phyloP scores from a whole-genome alignment of 2,113 vertebrate species.

The Carassius auratus region DNA sequence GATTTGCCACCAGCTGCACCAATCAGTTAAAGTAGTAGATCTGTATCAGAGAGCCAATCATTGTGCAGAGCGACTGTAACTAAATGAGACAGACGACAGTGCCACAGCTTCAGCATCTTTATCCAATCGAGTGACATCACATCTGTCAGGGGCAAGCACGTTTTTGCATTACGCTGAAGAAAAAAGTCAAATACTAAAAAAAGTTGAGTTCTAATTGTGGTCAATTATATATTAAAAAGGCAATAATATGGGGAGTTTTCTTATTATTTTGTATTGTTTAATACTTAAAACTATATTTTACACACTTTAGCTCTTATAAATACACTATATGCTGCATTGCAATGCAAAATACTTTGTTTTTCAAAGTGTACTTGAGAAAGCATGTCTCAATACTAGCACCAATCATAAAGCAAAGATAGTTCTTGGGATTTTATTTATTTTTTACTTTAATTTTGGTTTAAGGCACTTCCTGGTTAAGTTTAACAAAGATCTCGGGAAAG shows the following conservation, averaged over 20 bases:
- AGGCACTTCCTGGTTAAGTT: slow-evolving; percentile 78
- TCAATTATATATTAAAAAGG: no score
- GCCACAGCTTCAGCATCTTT: not conserved
- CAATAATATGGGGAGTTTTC: no score
- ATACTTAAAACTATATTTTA: slow-evolving; percentile 75
- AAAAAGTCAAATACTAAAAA: no score
- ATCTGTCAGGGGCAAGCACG: not conserved
- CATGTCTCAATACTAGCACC: slow-evolving; percentile 80
- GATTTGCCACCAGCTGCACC: slow-evolving; percentile 16
- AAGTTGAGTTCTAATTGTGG: no score
- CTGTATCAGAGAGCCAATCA: not conserved
- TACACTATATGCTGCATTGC: slow-evolving; percentile 79
- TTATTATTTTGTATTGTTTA: slow-evolving; percentile 28
- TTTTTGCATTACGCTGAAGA: no score
- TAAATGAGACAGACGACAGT: slow-evolving; percentile 12
- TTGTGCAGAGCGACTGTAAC: slow-evolving; percentile 22
- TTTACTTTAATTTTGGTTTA: slow-evolving; percentile 63
- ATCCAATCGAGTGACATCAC: not conserved
- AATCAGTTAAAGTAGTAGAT: not conserved
- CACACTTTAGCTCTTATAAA: slow-evolving; percentile 77
- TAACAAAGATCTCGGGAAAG: slow-evolving; percentile 6
- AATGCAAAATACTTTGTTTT: slow-evolving; percentile 74
- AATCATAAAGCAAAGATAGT: slow-evolving; percentile 69
- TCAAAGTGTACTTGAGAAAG: slow-evolving; percentile 75
- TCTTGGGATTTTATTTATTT: slow-evolving; percentile 63